Evolutionary conservation across 1,140 invertebrate genomes (phyloP).

Genomic region (Brachionus plicatilis): DNA sequence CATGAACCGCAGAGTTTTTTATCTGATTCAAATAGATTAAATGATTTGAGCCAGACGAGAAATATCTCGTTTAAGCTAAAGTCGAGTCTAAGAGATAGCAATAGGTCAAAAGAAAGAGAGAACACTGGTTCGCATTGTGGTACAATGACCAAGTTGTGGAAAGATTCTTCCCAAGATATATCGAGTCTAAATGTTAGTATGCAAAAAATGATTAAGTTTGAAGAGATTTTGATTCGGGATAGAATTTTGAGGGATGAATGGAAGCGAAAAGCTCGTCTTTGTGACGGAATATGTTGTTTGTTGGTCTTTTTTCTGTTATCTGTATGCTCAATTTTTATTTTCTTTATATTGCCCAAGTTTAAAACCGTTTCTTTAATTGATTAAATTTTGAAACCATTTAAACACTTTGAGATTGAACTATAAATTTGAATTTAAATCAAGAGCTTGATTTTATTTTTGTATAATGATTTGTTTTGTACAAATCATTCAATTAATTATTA

Average conservation of each 20-base stretch:
- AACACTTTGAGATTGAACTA: neutral
- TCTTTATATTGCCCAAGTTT: slow-evolving; percentile 11
- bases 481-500: neutral
- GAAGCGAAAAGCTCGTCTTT: slow-evolving; percentile 34
- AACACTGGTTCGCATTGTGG: neutral
- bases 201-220: slow-evolving; percentile 34
- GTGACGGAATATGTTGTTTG: slow-evolving; percentile 35
- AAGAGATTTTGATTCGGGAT: neutral
- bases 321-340: slow-evolving; percentile 33
- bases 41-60: neutral
- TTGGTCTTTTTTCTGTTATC: slow-evolving; percentile 30
- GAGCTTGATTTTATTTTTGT: neutral
- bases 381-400: neutral
- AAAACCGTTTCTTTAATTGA: slow-evolving; percentile 32
- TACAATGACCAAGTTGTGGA: neutral
- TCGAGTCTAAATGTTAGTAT: slow-evolving; percentile 4
- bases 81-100: neutral
- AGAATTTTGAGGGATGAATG: slow-evolving; percentile 24
- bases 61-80: slow-evolving; percentile 15
- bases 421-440: neutral
- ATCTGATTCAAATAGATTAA: neutral
- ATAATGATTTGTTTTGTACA: neutral
- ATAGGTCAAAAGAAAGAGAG: neutral
- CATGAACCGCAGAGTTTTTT: neutral
- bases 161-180: neutral